Conservation (phyloP, 2,888 invertebrate species). For the Synergus umbraculus region DNA sequence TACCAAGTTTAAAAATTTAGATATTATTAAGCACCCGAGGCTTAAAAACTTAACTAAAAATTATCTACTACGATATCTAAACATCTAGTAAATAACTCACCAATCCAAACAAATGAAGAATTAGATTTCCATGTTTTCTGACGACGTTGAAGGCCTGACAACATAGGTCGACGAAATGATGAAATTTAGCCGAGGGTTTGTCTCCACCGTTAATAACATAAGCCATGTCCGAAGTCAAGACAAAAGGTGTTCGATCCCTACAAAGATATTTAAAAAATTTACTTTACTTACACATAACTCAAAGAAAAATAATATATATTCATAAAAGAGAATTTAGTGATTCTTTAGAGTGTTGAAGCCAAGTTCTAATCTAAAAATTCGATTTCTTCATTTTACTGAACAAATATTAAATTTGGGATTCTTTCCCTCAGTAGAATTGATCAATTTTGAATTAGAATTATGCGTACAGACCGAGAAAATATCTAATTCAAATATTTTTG, state of each 20-base stretch:
- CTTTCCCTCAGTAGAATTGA: too few species aligned
- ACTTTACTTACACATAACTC: not conserved
- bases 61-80: too few species aligned
- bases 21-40: too few species aligned
- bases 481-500: too few species aligned
- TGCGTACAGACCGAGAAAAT: too few species aligned
- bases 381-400: too few species aligned
- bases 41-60: too few species aligned
- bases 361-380: too few species aligned
- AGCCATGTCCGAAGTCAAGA: conserved; percentile 98
- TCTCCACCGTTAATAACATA: conserved; percentile 99
- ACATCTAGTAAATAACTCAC: conserved; percentile 79
- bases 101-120: conserved; percentile 93
- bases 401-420: too few species aligned
- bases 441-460: too few species aligned
- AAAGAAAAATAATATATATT: not conserved
- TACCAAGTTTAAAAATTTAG: not conserved
- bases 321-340: not conserved
- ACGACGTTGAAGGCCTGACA: conserved; percentile 98
- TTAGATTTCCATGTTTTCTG: conserved; percentile 92
- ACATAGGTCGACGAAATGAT: conserved; percentile 98
- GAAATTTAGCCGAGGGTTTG: conserved; percentile 94
- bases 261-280: conserved; percentile 14
- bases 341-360: too few species aligned
- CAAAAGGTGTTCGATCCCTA: conserved; percentile 98